Evolutionary conservation across 1,140 invertebrate species (phyloP), one percentile per base, ranked within the genome.

Genomic region (Gryon sp.): DNA sequence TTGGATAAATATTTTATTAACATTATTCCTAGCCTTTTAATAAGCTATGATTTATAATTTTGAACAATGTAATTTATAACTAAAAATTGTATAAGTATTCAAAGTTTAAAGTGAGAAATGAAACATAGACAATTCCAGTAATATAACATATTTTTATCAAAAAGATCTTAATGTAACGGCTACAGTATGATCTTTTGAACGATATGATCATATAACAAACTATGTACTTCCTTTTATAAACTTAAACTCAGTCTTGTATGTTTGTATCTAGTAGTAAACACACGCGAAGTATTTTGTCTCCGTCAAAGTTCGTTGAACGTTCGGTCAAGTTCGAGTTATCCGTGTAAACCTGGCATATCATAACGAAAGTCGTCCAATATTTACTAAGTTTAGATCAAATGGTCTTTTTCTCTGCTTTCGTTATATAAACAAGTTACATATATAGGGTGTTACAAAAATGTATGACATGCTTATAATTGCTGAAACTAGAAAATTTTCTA

Each of bases 221-320:
- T n/a, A n/a, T n/a, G n/a, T 20, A 38, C 36, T 70, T 60, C 46
- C 11, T 28, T 15, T 26, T 68, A 32, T 40, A 57, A 8, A 15
- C 26, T 28, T 43, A 28, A 72, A 46, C 62, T 46, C 26, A 55
- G 55, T 30, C 32, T 53, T 53, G 48, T 55, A 53, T 41, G n/a
- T 70, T 57, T 46, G 30, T 4, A 46, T 36, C 22, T n/a, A 53
- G 30, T 36, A 72, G 53, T 53, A 46, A 7, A 46, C 12, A 32
- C 57, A 62, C 68, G 68, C 48, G 18, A 72, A 59, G 28, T 40
- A 62, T 72, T 72, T 46, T 62, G 48, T 55, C 48, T 62, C 57
- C 46, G 68, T 36, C 40, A 24, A 72, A 72, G 48, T 62, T 62
- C 68, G 30, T 46, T 46, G 38, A 72, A 62, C 48, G 15, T 55